These are phyloP conservation scores for Columbina picui DNA, from an alignment of 2,113 vertebrate genomes.

Conservation along the genomic window DNA sequence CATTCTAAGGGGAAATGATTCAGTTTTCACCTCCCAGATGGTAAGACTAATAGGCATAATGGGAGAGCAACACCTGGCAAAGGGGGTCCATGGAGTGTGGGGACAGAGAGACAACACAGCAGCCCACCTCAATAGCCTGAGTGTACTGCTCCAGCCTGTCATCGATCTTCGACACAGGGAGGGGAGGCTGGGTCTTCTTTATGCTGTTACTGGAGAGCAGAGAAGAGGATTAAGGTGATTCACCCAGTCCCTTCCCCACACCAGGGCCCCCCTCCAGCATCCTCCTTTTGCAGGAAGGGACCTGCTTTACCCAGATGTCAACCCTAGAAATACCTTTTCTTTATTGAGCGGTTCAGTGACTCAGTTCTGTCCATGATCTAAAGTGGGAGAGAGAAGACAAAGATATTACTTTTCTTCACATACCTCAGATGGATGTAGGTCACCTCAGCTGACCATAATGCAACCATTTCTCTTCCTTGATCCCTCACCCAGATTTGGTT, in stretches of 20 bases:
- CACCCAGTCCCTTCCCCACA: neutral
- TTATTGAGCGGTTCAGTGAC: constrained; percentile 84
- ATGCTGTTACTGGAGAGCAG: constrained; percentile 73
- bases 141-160: constrained; percentile 90
- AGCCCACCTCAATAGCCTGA: constrained; percentile 88
- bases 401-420: neutral
- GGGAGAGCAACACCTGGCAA: neutral
- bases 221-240: neutral
- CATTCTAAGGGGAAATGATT: neutral
- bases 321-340: constrained; percentile 82
- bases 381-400: neutral
- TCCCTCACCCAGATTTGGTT: neutral
- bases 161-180: constrained; percentile 85
- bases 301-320: neutral
- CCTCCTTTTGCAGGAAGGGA: neutral
- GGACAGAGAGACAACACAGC: neutral
- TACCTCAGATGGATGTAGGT: neutral
- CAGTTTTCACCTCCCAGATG: neutral
- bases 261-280: neutral
- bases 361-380: constrained; percentile 87
- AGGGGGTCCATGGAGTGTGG: neutral
- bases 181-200: constrained; percentile 81
- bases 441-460: neutral
- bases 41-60: neutral
- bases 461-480: neutral